These are phyloP conservation scores for Agrypnus murinus DNA, from an alignment of 2,888 invertebrate genomes.

Conservation along the genomic window DNA sequence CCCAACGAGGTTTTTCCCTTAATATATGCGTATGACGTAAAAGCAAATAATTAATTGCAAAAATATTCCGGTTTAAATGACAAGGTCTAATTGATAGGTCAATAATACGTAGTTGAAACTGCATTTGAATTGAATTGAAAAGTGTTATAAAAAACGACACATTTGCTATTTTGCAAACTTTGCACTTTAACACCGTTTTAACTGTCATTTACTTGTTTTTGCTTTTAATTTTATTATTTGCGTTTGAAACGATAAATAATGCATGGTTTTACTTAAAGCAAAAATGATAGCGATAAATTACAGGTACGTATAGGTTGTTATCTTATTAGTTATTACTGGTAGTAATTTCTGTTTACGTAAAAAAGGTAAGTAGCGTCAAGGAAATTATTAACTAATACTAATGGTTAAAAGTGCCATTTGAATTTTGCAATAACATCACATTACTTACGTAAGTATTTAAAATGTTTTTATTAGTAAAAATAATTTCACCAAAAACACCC, in stretches of 20 bases:
- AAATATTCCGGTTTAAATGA: constrained; percentile 22
- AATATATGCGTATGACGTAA: neutral
- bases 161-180: too few species aligned
- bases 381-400: neutral
- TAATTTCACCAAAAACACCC: neutral
- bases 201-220: too few species aligned
- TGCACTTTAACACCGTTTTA: too few species aligned
- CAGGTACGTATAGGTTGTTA: neutral
- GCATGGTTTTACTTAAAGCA: neutral
- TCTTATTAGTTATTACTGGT: neutral
- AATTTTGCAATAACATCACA: constrained; percentile 1
- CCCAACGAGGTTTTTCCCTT: constrained; percentile 4
- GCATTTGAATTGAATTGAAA: constrained; percentile 16
- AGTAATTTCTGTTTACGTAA: constrained; percentile 23
- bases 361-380: neutral
- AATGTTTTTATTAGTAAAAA: constrained; percentile 2
- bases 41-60: constrained; percentile 17
- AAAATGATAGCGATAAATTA: neutral
- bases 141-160: neutral
- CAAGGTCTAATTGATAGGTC: constrained; percentile 3
- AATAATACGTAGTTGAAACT: too few species aligned
- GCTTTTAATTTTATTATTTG: too few species aligned
- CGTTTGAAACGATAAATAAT: neutral
- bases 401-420: too few species aligned
- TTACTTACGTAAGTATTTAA: neutral